phyloP scores from a whole-genome alignment of 2,113 vertebrate species.

The Chionodraco myersi region DNA sequence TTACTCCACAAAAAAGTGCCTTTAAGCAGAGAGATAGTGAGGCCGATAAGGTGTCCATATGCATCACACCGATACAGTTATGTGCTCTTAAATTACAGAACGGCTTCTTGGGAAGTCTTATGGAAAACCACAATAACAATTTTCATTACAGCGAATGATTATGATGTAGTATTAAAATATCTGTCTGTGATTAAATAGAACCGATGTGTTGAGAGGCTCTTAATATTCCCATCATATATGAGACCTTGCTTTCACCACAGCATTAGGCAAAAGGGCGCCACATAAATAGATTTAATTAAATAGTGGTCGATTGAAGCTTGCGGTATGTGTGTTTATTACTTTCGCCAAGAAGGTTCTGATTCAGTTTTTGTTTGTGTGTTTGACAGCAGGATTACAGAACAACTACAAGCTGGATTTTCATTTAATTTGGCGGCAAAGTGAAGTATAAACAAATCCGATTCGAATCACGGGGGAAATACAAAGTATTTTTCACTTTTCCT shows the following conservation, averaged over 20 bases:
- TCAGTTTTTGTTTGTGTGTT: no score
- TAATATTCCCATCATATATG: slow-evolving; percentile 9
- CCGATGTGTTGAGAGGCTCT: neutral
- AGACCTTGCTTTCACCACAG: slow-evolving; percentile 3
- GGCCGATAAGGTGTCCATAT: neutral
- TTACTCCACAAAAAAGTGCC: slow-evolving; percentile 39
- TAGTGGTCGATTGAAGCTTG: neutral
- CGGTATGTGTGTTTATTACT: slow-evolving; percentile 2
- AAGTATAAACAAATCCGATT: no score
- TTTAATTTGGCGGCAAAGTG: no score
- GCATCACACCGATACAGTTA: neutral
- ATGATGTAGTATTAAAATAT: slow-evolving; percentile 8
- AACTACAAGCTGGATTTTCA: no score
- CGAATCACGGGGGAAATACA: no score
- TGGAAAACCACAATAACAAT: slow-evolving; percentile 10
- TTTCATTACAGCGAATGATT: slow-evolving; percentile 2
- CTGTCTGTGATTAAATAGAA: neutral
- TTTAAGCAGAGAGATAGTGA: neutral
- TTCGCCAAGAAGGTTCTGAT: no score
- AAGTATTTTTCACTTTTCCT: no score
- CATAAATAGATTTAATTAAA: neutral
- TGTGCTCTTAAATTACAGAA: no score
- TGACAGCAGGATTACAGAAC: no score
- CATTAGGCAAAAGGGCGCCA: no score
- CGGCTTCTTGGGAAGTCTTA: slow-evolving; percentile 9